phyloP scores from a whole-genome alignment of 1,140 invertebrate genomes.

The Drosophila guanche region DNA sequence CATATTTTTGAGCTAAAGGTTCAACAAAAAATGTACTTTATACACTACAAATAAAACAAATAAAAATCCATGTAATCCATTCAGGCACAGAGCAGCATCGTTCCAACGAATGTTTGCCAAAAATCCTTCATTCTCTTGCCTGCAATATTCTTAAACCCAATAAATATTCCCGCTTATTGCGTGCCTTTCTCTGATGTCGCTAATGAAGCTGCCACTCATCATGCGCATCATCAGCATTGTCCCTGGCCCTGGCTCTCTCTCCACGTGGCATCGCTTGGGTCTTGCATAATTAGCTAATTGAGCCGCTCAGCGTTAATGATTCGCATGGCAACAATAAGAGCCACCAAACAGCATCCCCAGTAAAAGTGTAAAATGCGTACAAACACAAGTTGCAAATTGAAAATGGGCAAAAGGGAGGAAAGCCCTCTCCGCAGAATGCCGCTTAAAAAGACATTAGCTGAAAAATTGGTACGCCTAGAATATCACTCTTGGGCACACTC shows the following conservation, averaged over 20 bases:
- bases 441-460: slow-evolving; percentile 64
- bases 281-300: slow-evolving; percentile 70
- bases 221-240: slow-evolving; percentile 38
- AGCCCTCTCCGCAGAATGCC: neutral
- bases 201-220: slow-evolving; percentile 29
- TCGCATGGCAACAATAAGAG: slow-evolving; percentile 18
- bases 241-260: neutral
- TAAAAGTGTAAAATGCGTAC: slow-evolving; percentile 10
- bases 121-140: no score
- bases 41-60: no score
- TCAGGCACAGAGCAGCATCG: no score
- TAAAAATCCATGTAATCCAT: no score
- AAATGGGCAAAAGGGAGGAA: neutral
- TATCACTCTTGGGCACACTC: neutral
- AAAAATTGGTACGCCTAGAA: slow-evolving; percentile 17
- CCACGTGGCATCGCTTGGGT: slow-evolving; percentile 17
- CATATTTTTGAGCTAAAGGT: no score
- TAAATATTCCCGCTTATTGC: neutral
- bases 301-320: slow-evolving; percentile 51
- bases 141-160: neutral
- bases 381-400: slow-evolving; percentile 33
- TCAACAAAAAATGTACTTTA: no score
- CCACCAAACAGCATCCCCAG: slow-evolving; percentile 7
- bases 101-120: no score
- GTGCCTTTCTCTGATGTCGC: neutral